phyloP scores from a whole-genome alignment of 2,888 invertebrate species.

The Drepanosiphum platanoidis region DNA sequence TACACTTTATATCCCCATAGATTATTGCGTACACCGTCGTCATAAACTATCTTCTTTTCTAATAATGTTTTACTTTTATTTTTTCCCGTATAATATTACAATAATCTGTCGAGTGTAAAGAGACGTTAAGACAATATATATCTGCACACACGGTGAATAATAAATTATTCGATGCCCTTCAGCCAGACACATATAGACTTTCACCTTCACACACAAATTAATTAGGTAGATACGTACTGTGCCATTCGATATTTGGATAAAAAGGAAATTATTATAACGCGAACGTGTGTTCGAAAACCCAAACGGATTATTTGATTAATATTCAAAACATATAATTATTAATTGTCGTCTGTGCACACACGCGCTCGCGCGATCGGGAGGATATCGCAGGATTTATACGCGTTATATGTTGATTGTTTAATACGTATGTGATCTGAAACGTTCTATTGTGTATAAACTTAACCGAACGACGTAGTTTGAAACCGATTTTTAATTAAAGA shows the following conservation, averaged over 20 bases:
- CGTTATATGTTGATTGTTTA: background rate
- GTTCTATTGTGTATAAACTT: no score
- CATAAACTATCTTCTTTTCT: background rate
- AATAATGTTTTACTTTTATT: background rate
- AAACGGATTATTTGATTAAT: constrained; percentile 10
- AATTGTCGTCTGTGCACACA: background rate
- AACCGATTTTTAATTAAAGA: background rate
- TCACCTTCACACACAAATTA: background rate
- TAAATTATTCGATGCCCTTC: constrained; percentile 24
- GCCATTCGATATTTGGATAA: constrained; percentile 1
- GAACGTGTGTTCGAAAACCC: background rate
- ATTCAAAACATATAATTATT: background rate
- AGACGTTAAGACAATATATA: background rate
- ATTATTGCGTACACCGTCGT: background rate
- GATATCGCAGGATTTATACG: no score
- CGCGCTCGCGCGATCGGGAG: background rate
- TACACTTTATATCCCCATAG: background rate
- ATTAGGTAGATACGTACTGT: no score
- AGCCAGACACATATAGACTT: constrained; percentile 19
- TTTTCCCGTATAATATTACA: background rate
- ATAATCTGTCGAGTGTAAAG: background rate
- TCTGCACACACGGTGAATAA: constrained; percentile 5
- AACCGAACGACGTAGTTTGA: background rate
- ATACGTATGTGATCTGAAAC: background rate
- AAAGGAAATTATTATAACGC: background rate